phyloP scores from a whole-genome alignment of 2,888 invertebrate species.

The Punctoribates punctum region DNA sequence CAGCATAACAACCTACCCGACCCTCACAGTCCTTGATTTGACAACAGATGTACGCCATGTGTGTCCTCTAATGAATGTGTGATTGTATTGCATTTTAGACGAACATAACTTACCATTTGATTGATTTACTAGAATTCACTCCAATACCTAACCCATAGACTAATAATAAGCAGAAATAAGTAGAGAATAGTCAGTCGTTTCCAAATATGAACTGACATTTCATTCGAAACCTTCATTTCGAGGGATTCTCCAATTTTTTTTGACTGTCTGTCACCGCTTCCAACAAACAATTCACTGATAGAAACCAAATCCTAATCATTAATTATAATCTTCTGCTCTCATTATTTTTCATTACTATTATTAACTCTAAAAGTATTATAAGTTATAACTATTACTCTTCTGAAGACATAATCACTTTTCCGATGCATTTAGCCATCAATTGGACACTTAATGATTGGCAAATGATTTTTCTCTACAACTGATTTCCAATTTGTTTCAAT shows the following conservation, averaged over 20 bases:
- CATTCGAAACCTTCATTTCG: neutral
- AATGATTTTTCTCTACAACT: no score
- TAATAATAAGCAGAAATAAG: neutral
- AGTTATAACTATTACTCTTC: neutral
- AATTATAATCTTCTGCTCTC: neutral
- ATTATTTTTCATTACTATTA: neutral
- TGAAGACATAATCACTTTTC: no score
- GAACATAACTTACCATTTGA: constrained; percentile 34
- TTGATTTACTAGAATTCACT: constrained; percentile 19
- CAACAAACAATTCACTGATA: neutral
- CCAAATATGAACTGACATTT: neutral
- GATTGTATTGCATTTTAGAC: constrained; percentile 31
- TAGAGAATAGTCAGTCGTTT: neutral
- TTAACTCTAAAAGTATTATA: neutral
- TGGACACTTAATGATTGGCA: no score
- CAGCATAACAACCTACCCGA: constrained; percentile 10
- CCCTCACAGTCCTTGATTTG: constrained; percentile 25
- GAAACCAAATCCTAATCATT: neutral
- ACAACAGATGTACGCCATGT: constrained; percentile 37
- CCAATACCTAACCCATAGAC: constrained; percentile 23
- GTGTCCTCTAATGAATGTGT: constrained; percentile 37
- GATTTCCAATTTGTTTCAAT: no score
- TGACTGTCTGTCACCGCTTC: neutral
- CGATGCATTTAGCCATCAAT: no score
- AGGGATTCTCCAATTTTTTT: neutral